Percentiles rank a stretch among this genome's conserved stretches.
These are phyloP conservation scores for Scaptomyza reducta DNA, from an alignment of 2,888 invertebrate genomes.

Conservation along the genomic window DNA sequence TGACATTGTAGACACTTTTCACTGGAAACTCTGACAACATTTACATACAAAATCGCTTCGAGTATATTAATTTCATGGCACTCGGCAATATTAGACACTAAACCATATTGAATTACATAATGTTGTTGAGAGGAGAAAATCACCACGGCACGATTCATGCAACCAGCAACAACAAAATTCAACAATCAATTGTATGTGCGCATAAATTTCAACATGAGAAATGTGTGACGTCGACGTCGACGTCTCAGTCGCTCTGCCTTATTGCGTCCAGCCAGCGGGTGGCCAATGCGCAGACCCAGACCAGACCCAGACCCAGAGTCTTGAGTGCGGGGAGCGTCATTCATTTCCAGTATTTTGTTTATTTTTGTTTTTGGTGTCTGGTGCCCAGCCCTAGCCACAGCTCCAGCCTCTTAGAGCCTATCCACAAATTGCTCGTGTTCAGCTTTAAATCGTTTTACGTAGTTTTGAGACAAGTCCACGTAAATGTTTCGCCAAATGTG, in stretches of 20 bases:
- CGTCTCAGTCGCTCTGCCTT: conserved; percentile 26
- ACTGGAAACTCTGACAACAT: conserved; percentile 49
- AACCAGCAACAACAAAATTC: conserved; percentile 7
- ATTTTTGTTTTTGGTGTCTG: neutral
- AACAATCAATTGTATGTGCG: conserved; percentile 70
- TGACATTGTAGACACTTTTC: conserved; percentile 71
- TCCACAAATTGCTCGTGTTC: conserved; percentile 78
- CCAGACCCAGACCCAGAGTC: conserved; percentile 3
- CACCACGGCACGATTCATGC: conserved; percentile 23
- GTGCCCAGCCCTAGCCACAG: conserved; percentile 4
- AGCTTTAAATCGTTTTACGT: conserved; percentile 78
- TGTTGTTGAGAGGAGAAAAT: conserved; percentile 26
- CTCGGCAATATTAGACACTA: conserved; percentile 52
- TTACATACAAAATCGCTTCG: conserved; percentile 35
- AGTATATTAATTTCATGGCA: conserved; percentile 57
- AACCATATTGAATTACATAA: conserved; percentile 64
- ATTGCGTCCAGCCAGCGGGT: conserved; percentile 52
- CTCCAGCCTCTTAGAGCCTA: conserved; percentile 33
- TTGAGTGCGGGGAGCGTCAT: conserved; percentile 13
- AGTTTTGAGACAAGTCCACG: conserved; percentile 71
- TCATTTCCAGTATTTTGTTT: conserved; percentile 3
- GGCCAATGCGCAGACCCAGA: conserved; percentile 27
- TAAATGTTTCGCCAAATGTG: conserved; percentile 76
- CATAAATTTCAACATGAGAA: conserved; percentile 73
- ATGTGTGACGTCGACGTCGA: conserved; percentile 53